phyloP scores from a whole-genome alignment of 2,888 invertebrate species.

The Antitype chi region DNA sequence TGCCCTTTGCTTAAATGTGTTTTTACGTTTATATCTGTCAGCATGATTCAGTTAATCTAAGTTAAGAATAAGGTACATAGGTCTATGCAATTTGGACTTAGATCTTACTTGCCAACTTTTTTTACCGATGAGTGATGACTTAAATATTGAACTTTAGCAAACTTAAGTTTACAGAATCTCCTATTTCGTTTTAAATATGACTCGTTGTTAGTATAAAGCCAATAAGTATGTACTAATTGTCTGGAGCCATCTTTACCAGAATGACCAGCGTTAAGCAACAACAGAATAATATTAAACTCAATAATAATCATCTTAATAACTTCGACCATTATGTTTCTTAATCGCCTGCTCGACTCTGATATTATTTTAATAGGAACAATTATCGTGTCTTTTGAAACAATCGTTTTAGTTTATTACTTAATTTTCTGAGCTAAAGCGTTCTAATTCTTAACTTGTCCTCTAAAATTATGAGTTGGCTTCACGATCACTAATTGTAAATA shows the following conservation, averaged over 20 bases:
- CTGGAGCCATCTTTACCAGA: constrained; percentile 9
- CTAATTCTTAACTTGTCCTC: constrained; percentile 22
- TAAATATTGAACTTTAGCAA: background rate
- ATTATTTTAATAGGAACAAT: constrained; percentile 57
- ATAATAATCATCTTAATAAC: constrained; percentile 31
- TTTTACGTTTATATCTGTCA: background rate
- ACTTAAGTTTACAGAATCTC: background rate
- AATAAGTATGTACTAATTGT: constrained; percentile 14
- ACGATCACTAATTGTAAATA: constrained; percentile 2
- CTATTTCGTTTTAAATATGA: background rate
- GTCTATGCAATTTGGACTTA: background rate
- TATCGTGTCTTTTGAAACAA: constrained; percentile 37
- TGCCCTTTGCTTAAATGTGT: background rate
- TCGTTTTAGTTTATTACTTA: constrained; percentile 33
- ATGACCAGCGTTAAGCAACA: constrained; percentile 5
- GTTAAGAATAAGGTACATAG: background rate
- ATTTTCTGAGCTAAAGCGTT: constrained; percentile 4
- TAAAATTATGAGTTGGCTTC: constrained; percentile 22
- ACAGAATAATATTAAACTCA: constrained; percentile 20
- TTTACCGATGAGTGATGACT: background rate
- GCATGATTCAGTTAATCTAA: background rate
- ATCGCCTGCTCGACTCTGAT: constrained; percentile 28
- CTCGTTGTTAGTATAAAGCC: background rate
- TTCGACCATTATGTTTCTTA: constrained; percentile 33
- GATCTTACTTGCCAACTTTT: background rate